Percentiles rank a stretch among this genome's conserved stretches.
Conservation (phyloP, 2,888 invertebrate genomes). For the Hirtodrosophila alboralis region DNA sequence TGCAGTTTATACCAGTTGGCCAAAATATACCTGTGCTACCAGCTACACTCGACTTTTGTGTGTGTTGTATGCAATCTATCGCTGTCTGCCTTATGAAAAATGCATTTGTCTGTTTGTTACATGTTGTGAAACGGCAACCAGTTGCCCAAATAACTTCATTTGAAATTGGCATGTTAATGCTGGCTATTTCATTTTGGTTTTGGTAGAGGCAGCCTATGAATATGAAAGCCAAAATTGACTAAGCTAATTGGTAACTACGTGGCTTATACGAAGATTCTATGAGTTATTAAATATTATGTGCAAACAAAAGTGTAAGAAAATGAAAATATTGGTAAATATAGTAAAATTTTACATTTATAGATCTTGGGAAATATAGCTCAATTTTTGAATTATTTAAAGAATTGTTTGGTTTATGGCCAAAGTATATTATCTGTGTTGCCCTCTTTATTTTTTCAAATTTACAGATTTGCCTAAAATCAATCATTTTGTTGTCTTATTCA, state of each 20-base stretch:
- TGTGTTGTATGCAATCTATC: slow-evolving; percentile 34
- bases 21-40: not conserved
- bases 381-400: no score
- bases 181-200: slow-evolving; percentile 19
- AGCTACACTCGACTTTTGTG: not conserved
- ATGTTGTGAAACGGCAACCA: slow-evolving; percentile 44
- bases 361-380: no score
- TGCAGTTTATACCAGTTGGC: slow-evolving; percentile 47
- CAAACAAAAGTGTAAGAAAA: no score
- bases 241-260: not conserved
- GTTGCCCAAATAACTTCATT: slow-evolving; percentile 43
- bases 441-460: not conserved
- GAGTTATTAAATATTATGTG: no score
- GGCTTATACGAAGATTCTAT: not conserved
- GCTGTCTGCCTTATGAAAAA: slow-evolving; percentile 75
- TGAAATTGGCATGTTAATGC: slow-evolving; percentile 42
- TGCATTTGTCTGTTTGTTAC: slow-evolving; percentile 63
- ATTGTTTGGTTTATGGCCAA: no score
- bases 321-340: no score
- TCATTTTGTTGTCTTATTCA: slow-evolving; percentile 27
- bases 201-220: slow-evolving; percentile 10
- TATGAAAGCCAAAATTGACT: not conserved
- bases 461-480: slow-evolving; percentile 37
- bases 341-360: no score
- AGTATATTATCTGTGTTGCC: no score